Evolutionary conservation across 2,888 invertebrate species (phyloP).

Genomic region (Calameuta idolon): DNA sequence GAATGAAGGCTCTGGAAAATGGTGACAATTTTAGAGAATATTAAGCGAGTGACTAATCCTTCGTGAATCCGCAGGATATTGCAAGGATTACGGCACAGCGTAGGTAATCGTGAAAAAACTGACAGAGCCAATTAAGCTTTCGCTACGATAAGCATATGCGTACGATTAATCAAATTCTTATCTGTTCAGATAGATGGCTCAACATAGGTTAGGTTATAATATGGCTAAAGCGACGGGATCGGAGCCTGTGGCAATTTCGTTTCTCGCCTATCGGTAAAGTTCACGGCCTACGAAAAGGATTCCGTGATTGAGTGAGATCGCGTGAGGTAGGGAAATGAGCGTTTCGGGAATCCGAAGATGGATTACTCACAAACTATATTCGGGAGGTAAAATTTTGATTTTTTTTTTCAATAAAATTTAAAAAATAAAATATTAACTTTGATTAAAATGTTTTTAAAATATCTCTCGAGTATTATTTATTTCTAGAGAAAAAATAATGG

Average conservation of each 20-base stretch:
- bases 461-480: neutral
- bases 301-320: neutral
- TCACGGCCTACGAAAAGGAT: neutral
- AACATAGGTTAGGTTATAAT: neutral
- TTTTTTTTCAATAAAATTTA: too few species aligned
- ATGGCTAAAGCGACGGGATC: neutral
- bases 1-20: neutral
- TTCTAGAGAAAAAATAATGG: neutral
- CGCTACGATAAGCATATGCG: constrained; percentile 3
- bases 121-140: constrained; percentile 9
- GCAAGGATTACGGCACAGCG: neutral
- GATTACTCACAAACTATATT: neutral
- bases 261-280: neutral
- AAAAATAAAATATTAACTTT: too few species aligned
- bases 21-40: neutral
- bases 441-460: too few species aligned
- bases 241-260: neutral
- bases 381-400: neutral
- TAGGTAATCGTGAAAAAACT: neutral
- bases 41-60: neutral
- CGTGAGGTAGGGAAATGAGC: neutral
- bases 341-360: neutral
- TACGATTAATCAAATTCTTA: constrained; percentile 31
- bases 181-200: neutral
- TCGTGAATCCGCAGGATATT: neutral